phyloP scores from a whole-genome alignment of 2,113 vertebrate species.

The Octodon degus region DNA sequence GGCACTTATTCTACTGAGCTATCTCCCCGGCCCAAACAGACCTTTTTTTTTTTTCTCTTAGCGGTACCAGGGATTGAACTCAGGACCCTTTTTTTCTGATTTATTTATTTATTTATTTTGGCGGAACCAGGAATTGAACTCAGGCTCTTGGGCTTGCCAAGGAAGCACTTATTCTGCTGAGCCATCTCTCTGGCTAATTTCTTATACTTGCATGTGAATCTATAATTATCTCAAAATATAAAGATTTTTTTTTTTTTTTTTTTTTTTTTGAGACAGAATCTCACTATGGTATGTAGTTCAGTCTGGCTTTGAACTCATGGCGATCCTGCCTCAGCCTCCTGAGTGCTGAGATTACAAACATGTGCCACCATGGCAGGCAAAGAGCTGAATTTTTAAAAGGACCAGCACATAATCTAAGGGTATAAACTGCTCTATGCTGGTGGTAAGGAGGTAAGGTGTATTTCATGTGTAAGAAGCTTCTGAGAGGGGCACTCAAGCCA shows the following conservation, averaged over 20 bases:
- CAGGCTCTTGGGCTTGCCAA: too few relatives aligned
- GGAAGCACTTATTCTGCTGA: too few relatives aligned
- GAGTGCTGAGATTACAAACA: not conserved
- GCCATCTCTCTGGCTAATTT: not conserved
- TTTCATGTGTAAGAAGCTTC: not conserved
- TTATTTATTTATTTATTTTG: too few relatives aligned
- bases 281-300: not conserved
- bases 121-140: too few relatives aligned
- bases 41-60: too few relatives aligned
- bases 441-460: not conserved
- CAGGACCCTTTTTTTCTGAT: too few relatives aligned
- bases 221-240: constrained; percentile 1
- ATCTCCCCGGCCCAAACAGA: too few relatives aligned
- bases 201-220: not conserved
- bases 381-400: not conserved
- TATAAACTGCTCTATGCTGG: not conserved
- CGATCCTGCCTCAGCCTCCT: not conserved
- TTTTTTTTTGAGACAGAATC: not conserved
- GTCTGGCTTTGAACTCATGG: not conserved
- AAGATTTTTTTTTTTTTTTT: not conserved
- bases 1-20: too few relatives aligned
- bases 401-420: not conserved
- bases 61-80: too few relatives aligned
- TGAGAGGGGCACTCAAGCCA: not conserved
- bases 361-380: not conserved